Evolutionary conservation across 2,888 invertebrate species (phyloP).

Genomic region (Osmoderma eremita): DNA sequence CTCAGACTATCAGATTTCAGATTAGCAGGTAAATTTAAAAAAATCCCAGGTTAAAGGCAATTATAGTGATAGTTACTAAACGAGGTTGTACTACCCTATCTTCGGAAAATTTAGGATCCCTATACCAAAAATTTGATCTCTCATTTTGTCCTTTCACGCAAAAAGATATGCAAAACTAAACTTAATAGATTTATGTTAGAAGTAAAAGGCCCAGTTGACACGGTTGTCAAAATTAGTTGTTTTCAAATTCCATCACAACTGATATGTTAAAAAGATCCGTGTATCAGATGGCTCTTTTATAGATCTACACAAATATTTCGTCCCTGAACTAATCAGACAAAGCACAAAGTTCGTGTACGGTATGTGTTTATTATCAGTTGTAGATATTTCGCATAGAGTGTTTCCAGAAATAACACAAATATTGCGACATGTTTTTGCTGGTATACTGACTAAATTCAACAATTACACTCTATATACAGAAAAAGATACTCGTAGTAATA

Average conservation of each 20-base stretch:
- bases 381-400: constrained; percentile 20
- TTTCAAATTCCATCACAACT: not conserved
- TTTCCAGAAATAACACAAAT: constrained; percentile 17
- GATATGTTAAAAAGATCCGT: not conserved
- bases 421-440: not conserved
- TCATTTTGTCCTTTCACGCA: no score
- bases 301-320: constrained; percentile 8
- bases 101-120: no score
- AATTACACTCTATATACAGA: no score
- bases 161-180: no score
- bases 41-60: no score
- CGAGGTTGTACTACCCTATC: no score
- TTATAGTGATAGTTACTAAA: no score
- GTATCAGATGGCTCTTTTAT: constrained; percentile 1
- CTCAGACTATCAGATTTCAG: no score
- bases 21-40: no score
- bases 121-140: no score
- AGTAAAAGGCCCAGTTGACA: no score
- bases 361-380: constrained; percentile 24
- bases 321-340: constrained; percentile 34
- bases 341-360: constrained; percentile 23
- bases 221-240: not conserved
- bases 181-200: no score
- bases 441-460: constrained; percentile 5
- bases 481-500: not conserved